Conservation (phyloP, 2,888 invertebrate genomes). For the Rhagonycha lutea region DNA sequence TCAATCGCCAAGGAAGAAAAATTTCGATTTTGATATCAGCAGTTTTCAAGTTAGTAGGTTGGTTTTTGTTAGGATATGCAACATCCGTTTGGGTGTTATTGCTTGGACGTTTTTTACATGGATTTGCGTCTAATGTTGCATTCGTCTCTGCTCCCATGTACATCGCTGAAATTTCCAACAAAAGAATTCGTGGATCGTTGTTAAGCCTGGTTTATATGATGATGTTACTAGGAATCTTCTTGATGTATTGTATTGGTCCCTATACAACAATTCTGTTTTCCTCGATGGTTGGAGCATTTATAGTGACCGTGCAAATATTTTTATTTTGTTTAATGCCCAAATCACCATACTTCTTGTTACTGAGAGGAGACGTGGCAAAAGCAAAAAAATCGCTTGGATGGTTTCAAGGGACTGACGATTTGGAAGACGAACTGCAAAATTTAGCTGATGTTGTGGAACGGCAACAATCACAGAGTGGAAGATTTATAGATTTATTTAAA, state of each 20-base stretch:
- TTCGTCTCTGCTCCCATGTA: slow-evolving; percentile 9
- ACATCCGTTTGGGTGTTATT: slow-evolving; percentile 13
- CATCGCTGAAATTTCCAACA: not conserved
- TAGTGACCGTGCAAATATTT: slow-evolving; percentile 11
- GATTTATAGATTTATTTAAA: slow-evolving; percentile 57
- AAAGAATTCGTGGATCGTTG: not conserved
- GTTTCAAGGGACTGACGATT: slow-evolving; percentile 58
- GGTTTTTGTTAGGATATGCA: not conserved
- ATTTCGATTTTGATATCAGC: not conserved
- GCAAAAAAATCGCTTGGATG: slow-evolving; percentile 60
- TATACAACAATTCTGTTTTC: slow-evolving; percentile 26
- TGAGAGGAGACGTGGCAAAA: slow-evolving; percentile 49
- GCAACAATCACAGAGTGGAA: slow-evolving; percentile 53
- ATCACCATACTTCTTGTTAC: slow-evolving; percentile 49
- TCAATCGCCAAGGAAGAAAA: not conserved
- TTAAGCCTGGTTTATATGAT: slow-evolving; percentile 19
- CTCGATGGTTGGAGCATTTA: slow-evolving; percentile 8
- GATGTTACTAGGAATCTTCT: slow-evolving; percentile 25
- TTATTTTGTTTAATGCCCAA: slow-evolving; percentile 26
- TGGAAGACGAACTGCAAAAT: slow-evolving; percentile 55
- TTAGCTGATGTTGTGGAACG: slow-evolving; percentile 38
- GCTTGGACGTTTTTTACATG: not conserved
- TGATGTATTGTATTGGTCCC: slow-evolving; percentile 23
- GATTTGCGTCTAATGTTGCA: slow-evolving; percentile 20
- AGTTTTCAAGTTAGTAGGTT: not conserved